Evolutionary conservation across 2,888 invertebrate species (phyloP).

Genomic region (Mesorhabditis sp.): DNA sequence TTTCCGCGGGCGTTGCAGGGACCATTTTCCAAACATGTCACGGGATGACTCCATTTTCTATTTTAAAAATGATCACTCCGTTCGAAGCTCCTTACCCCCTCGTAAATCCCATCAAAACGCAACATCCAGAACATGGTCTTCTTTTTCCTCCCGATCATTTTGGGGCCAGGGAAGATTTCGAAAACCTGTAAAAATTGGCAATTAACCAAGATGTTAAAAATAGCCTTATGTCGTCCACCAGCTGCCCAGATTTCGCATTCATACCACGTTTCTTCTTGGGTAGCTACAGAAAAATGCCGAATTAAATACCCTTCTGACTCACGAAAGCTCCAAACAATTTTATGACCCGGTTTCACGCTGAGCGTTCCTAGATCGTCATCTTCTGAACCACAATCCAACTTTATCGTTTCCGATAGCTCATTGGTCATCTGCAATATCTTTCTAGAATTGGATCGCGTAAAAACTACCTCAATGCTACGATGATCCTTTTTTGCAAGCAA

Average conservation of each 20-base stretch:
- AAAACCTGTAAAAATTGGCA: not conserved
- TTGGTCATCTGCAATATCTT: not conserved
- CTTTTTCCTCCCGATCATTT: not conserved
- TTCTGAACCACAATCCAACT: not conserved
- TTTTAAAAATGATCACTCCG: too few species aligned
- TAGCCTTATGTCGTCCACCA: not conserved
- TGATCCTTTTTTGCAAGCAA: too few species aligned
- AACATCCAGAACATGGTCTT: not conserved
- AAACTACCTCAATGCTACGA: too few species aligned
- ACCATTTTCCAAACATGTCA: not conserved
- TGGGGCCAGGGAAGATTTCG: slow-evolving; percentile 3
- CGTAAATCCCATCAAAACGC: not conserved
- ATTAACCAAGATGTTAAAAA: not conserved
- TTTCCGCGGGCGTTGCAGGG: not conserved
- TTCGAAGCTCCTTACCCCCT: not conserved
- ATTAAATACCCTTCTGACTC: not conserved
- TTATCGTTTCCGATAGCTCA: not conserved
- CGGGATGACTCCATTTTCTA: not conserved
- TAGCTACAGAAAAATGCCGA: not conserved
- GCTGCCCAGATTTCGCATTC: not conserved
- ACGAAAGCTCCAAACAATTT: slow-evolving; percentile 4
- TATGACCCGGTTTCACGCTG: not conserved
- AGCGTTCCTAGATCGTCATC: not conserved
- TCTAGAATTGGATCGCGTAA: too few species aligned
- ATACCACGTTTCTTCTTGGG: not conserved